Base-by-base conservation (phyloP, 2,797 vertebrate species). In the Bryconaethiops microstoma region DNA sequence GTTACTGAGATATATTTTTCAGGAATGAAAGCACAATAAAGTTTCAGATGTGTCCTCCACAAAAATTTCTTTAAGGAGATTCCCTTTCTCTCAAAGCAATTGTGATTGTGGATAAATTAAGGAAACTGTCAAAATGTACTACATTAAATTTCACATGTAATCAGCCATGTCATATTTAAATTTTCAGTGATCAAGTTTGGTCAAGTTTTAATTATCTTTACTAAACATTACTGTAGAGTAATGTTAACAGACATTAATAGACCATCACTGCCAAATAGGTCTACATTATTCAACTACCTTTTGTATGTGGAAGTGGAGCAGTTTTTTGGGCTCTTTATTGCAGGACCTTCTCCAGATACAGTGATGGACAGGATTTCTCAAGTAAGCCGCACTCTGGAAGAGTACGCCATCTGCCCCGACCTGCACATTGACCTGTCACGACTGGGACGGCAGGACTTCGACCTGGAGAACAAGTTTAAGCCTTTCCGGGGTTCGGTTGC, bases 391-490 rank as follows among this genome's bases (percentile, higher is more conserved):
- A 99, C 97, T 0, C 95, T 99, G 5, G 97, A 99, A 90, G 97
- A 99, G 88, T 99, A 96, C 0, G 93, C 97, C 83, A 98, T 97
- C 90, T 99, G 98, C 87, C 96, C 97, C 0, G 98, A 99, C 83
- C 94, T 99, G 79, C 95, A 89, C 89, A 96, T 99, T 29, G 98
- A 99, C 91, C 95, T 99, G 7, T 97, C 97, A 84, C 93, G 96
- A 60, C 90, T 98, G 75, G 98, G 98, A 90, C 96, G 97, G 86
- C 98, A 99, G 83, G 97, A 99, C 82, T 99, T 99, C 92, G 97
- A 99, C 89, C 88, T 99, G 88, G 98, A 99, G 92, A 99, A 99
- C 93, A 99, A 99, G 89, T 99, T 99, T 91, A 99, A 99, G 86
- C 98, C 98, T 74, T 99, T 99, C 91, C 94, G 97, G 95, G 98